Evolutionary conservation across 2,797 vertebrate genomes (phyloP), one percentile per base, ranked within the genome.

Genomic region (Melanotaenia maccullochi): DNA sequence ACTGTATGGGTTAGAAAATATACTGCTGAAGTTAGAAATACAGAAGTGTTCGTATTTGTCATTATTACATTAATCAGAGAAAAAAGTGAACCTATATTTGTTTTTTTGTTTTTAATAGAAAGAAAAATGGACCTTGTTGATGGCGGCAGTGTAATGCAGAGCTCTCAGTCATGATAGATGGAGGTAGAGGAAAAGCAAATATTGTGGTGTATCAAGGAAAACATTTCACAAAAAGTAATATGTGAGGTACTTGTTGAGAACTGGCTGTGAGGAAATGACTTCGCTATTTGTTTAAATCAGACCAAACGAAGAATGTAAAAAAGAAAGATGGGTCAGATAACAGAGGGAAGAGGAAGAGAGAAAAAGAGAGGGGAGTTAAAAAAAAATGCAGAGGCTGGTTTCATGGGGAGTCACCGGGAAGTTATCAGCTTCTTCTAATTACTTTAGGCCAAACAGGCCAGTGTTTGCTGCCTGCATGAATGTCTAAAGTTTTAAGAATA

Each of bases 401-500:
- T 82, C 20, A 14, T 62, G 73, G 89, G 91, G 90, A 92, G 93
- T 93, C 85, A 84, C 87, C 87, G 90, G 91, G 87, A 94, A 93
- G 90, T 93, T 72, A 87, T 92, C 80, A 76, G 82, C 44, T 71
- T 84, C 83, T 87, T 87, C 90, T 93, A 93, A 94, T 94, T 92
- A 86, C 83, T 71, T 73, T 72, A 24, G 72, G 57, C 35, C 65
- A 81, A 84, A 84, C 75, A 78, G 32, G 61, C 35, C 58, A 56
- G 63, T 52, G 62, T 76, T 9, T 5, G 20, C 12, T 62, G 49
- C 68, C 56, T 60, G 72, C 35, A 57, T 30, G 30, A 59, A 68
- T 68, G 58, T 33, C 9, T 59, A 18, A 18, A 18, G 40, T 42
- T 42, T 42, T 42, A 16, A 14, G 14, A 18, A 13, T 18, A 16